phyloP scores from a whole-genome alignment of 2,888 invertebrate genomes.

The Strigamia transsilvanica region DNA sequence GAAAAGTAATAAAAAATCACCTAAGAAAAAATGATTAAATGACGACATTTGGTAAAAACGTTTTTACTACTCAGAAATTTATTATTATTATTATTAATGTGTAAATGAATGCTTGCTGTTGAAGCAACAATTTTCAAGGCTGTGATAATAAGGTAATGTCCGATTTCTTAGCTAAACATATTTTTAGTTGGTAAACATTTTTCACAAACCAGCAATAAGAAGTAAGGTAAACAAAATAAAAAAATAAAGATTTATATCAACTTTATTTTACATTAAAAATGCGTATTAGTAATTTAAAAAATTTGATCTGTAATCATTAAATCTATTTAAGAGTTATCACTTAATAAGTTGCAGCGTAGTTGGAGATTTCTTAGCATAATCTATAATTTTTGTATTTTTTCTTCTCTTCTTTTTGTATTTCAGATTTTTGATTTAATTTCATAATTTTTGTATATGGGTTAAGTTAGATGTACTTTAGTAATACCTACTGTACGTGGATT shows the following conservation, averaged over 20 bases:
- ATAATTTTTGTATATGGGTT: conserved; percentile 2
- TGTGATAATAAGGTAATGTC: conserved; percentile 30
- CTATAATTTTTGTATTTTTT: conserved; percentile 24
- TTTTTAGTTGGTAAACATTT: not conserved
- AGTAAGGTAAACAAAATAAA: not conserved
- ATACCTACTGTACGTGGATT: not conserved
- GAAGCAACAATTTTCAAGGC: conserved; percentile 39
- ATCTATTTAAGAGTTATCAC: conserved; percentile 4
- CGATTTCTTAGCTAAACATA: conserved; percentile 2
- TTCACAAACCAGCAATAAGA: conserved; percentile 24
- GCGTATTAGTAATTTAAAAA: not conserved
- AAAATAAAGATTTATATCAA: not conserved
- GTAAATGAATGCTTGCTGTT: conserved; percentile 29
- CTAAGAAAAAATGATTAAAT: conserved; percentile 34
- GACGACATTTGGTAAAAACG: not conserved
- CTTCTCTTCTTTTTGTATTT: not conserved
- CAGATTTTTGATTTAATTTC: not conserved
- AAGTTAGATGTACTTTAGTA: not conserved
- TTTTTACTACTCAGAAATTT: not conserved
- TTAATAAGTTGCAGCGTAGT: conserved; percentile 11
- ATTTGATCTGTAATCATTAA: not conserved
- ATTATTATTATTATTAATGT: not conserved
- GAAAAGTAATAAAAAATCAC: conserved; percentile 50
- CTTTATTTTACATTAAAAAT: not conserved
- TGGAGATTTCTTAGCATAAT: not conserved